phyloP scores from a whole-genome alignment of 2,113 vertebrate genomes.

The Sylvia atricapilla region DNA sequence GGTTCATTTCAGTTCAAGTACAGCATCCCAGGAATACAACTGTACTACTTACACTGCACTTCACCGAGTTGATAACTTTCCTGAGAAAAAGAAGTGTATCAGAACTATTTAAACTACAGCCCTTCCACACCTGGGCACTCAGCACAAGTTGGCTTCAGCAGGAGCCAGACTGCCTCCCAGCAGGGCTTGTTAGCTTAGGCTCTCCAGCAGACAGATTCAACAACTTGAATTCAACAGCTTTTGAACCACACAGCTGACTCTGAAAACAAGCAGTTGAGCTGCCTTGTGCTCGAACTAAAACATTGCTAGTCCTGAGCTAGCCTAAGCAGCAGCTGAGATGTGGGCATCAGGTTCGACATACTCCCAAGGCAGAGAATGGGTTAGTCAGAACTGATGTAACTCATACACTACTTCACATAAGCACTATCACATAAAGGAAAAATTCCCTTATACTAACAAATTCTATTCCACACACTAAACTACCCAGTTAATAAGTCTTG shows the following conservation, averaged over 20 bases:
- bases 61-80: neutral
- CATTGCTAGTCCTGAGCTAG: neutral
- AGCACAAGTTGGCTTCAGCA: neutral
- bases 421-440: neutral
- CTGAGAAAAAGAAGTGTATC: neutral
- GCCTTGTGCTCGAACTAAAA: neutral
- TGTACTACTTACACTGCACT: neutral
- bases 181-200: neutral
- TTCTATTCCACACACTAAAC: neutral
- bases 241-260: neutral
- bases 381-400: neutral
- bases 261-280: neutral
- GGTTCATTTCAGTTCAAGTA: neutral
- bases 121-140: neutral
- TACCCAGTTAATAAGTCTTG: neutral
- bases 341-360: fast-evolving
- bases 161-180: neutral
- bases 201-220: neutral
- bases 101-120: neutral
- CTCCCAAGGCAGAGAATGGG: neutral
- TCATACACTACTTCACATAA: neutral
- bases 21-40: neutral
- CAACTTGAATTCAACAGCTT: neutral
- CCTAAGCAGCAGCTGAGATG: neutral
- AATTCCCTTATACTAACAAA: neutral